A percentile compares a stretch with the other conserved stretches of the same genome.
phyloP scores from a whole-genome alignment of 2,888 invertebrate species.

The Anoncus sp. region DNA sequence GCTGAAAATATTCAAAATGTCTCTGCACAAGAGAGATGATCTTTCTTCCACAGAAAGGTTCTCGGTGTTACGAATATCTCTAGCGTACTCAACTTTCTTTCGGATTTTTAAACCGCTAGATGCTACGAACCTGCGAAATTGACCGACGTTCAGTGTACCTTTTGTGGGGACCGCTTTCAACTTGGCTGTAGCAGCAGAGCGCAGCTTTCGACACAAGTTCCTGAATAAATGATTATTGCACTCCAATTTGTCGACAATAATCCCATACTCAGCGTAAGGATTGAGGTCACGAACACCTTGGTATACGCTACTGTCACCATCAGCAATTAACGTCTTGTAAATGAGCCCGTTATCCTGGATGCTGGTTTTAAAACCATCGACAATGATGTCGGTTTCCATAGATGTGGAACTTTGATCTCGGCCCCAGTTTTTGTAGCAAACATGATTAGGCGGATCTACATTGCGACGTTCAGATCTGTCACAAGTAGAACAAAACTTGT shows the following conservation, averaged over 20 bases:
- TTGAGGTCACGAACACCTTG: conserved; percentile 68
- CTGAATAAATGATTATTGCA: conserved; percentile 73
- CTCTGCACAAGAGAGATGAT: conserved; percentile 18
- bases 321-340: conserved; percentile 44
- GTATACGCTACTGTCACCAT: conserved; percentile 76
- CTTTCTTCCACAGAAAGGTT: conserved; percentile 1
- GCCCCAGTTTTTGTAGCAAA: too few relatives aligned
- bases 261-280: conserved; percentile 65
- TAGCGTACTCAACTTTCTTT: conserved; percentile 6
- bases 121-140: conserved; percentile 26
- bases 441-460: conserved; percentile 57
- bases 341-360: conserved; percentile 26
- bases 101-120: conserved; percentile 42
- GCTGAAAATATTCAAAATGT: conserved; percentile 56
- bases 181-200: conserved; percentile 15
- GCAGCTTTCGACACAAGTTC: conserved; percentile 56
- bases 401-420: too few relatives aligned
- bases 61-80: conserved; percentile 2
- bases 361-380: conserved; percentile 52
- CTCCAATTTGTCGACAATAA: conserved; percentile 73
- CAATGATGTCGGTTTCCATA: conserved; percentile 59
- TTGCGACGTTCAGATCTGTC: conserved; percentile 34
- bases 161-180: not conserved
- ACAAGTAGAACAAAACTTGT: conserved; percentile 68
- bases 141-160: not conserved